Base-by-base conservation (phyloP, 2,797 vertebrate genomes). In the Falco novaeseelandiae region DNA sequence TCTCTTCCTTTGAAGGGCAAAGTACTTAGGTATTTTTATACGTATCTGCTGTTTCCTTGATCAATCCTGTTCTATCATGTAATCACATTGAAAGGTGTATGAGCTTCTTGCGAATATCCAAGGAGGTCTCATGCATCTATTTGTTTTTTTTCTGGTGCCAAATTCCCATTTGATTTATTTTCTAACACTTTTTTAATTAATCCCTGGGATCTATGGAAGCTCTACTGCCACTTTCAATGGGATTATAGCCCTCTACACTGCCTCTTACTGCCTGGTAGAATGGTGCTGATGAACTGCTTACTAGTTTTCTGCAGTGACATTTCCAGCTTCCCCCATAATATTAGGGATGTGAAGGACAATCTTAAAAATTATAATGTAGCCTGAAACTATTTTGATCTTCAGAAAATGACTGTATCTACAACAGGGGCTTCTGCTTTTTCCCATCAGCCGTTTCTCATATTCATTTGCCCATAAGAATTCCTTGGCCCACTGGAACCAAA, bases 111-210 rank as follows among this genome's bases (percentile, higher is more conserved):
- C 71, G 83, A 72, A 72, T 87, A 57, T 63, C 40, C 25, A 34
- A 29, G 5, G 19, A 85, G 8, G 17, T 71, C 21, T 87, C 16
- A 4, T 71, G 16, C 32, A 44, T 52, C 26, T 67, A 0, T 84
- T 81, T 91, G 6, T 55, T 82, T 79, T 23, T 23, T 72, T 95
- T 76, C 52, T 71, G 19, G 34, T 67, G 36, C 34, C 52, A 92
- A 67, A 90, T 96, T 81, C 32, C 70, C 40, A 30, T 71, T 81
- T 73, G 29, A 66, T 83, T 93, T 93, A 27, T 94, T 90, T 93
- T 93, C 59, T 80, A 46, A 32, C 23, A 40, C 8, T 48, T 12
- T 61, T 81, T 74, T 52, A 62, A 23, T 95, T 92, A 93, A 70
- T 27, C 44, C 17, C 57, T 67, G 26, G 44, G 38, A 83, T 92